Evolutionary conservation across 2,113 vertebrate genomes (phyloP).

Genomic region (Trochalopteron elliotii): DNA sequence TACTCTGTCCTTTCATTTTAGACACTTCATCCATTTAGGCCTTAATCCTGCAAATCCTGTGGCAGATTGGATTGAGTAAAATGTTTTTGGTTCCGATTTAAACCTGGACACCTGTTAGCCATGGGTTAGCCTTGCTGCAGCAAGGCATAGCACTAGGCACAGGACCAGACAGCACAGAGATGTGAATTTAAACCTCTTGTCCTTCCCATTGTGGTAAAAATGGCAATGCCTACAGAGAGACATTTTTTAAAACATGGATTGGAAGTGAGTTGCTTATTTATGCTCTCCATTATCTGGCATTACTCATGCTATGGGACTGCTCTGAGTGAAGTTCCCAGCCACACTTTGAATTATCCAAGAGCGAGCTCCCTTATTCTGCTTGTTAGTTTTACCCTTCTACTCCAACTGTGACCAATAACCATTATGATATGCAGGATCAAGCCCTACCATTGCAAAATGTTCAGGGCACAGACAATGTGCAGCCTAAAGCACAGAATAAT

Average conservation of each 20-base stretch:
- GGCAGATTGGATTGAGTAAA: background rate
- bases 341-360: background rate
- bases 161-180: background rate
- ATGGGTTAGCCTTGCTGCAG: background rate
- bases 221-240: background rate
- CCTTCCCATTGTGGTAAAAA: background rate
- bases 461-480: background rate
- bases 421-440: background rate
- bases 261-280: background rate
- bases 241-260: background rate
- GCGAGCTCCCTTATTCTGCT: background rate
- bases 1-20: background rate
- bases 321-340: background rate
- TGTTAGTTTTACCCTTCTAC: background rate
- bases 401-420: background rate
- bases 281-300: background rate
- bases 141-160: background rate
- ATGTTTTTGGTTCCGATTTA: background rate
- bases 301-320: background rate
- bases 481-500: background rate
- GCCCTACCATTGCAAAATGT: background rate
- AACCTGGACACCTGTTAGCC: background rate
- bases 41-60: constrained; percentile 38
- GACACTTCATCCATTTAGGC: background rate
- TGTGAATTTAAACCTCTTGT: background rate